Percentiles rank a stretch among this genome's conserved stretches.
Evolutionary conservation across 2,888 invertebrate species (phyloP).

Genomic region (Drosophila algonquin): DNA sequence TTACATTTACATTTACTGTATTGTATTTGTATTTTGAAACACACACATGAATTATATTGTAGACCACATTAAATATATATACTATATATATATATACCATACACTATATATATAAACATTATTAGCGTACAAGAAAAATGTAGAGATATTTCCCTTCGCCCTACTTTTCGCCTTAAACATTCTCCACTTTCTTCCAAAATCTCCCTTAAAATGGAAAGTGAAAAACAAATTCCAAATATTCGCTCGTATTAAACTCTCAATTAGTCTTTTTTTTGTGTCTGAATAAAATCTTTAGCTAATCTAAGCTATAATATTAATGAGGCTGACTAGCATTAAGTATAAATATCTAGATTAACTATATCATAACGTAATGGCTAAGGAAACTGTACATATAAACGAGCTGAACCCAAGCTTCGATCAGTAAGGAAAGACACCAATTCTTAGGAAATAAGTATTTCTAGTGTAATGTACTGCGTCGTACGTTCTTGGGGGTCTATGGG

Average conservation of each 20-base stretch:
- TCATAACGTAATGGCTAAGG: constrained; percentile 16
- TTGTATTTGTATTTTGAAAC: constrained; percentile 81
- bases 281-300: constrained; percentile 44
- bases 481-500: background rate
- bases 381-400: constrained; percentile 33
- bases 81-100: constrained; percentile 27
- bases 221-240: constrained; percentile 43
- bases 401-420: constrained; percentile 29
- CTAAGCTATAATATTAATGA: constrained; percentile 77
- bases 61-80: constrained; percentile 45
- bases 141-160: constrained; percentile 31
- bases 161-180: constrained; percentile 66
- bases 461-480: constrained; percentile 14
- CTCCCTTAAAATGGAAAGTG: constrained; percentile 18
- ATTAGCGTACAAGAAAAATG: constrained; percentile 34
- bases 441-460: constrained; percentile 41
- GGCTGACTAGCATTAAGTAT: constrained; percentile 73
- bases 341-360: constrained; percentile 15
- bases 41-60: constrained; percentile 58
- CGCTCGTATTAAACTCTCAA: constrained; percentile 66
- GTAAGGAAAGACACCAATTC: constrained; percentile 49
- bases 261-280: constrained; percentile 61
- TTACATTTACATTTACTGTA: constrained; percentile 66
- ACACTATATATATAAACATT: constrained; percentile 22
- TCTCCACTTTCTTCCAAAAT: constrained; percentile 27